These are phyloP conservation scores for Germaria angustata DNA, from an alignment of 2,888 invertebrate genomes.

Conservation along the genomic window DNA sequence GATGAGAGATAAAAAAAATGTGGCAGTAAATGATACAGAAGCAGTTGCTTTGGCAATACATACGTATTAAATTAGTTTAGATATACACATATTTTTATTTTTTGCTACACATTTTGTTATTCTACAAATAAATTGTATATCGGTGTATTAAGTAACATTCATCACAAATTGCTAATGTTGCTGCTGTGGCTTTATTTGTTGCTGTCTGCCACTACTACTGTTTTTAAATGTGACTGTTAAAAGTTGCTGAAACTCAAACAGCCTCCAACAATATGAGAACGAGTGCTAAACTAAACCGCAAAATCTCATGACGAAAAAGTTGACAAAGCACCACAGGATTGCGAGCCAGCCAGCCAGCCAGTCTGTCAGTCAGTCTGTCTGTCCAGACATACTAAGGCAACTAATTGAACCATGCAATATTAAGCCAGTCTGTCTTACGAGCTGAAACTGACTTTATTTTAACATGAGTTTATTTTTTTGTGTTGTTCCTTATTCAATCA, in stretches of 20 bases:
- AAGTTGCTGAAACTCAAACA: slow-evolving; percentile 34
- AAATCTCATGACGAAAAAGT: slow-evolving; percentile 47
- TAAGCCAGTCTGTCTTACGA: slow-evolving; percentile 15
- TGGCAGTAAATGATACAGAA: slow-evolving; percentile 28
- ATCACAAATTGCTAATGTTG: slow-evolving; percentile 60
- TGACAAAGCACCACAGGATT: slow-evolving; percentile 14
- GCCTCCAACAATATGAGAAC: slow-evolving; percentile 16
- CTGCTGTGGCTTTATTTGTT: slow-evolving; percentile 20
- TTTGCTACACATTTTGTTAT: background rate
- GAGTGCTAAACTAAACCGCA: slow-evolving; percentile 24
- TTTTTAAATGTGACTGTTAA: slow-evolving; percentile 11
- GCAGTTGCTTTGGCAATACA: slow-evolving; percentile 33
- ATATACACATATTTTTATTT: too few species aligned
- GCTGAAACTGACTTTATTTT: background rate
- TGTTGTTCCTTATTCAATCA: slow-evolving; percentile 56
- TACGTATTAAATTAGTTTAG: slow-evolving; percentile 11
- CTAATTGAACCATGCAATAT: background rate
- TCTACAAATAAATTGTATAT: slow-evolving; percentile 38
- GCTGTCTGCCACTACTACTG: slow-evolving; percentile 24
- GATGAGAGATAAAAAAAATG: slow-evolving; percentile 12
- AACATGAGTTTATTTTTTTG: background rate
- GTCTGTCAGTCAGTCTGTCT: too few species aligned
- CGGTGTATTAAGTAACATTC: slow-evolving; percentile 63
- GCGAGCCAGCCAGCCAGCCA: background rate
- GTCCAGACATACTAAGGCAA: background rate